Conservation (phyloP, 2,113 vertebrate genomes). For the Zosterops hypoxanthus region DNA sequence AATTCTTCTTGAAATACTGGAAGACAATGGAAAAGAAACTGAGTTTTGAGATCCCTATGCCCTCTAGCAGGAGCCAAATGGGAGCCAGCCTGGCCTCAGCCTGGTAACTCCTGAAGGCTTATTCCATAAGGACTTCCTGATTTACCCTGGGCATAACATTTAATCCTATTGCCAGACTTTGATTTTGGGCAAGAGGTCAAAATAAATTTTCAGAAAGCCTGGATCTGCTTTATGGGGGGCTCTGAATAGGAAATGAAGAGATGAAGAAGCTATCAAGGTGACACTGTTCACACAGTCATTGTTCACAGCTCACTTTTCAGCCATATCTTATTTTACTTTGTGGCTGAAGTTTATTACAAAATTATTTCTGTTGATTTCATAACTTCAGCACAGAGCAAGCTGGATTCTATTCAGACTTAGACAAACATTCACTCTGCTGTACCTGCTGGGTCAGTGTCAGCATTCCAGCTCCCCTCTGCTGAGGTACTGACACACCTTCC, state of each 20-base stretch:
- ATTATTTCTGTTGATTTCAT: not conserved
- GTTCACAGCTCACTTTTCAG: not conserved
- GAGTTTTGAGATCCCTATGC: not conserved
- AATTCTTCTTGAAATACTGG: not conserved
- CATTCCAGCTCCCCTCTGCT: not conserved
- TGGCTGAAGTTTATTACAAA: not conserved
- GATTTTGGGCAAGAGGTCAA: not conserved
- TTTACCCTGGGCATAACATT: not conserved
- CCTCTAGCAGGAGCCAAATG: not conserved
- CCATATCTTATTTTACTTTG: not conserved
- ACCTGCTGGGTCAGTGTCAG: not conserved
- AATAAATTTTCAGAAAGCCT: not conserved
- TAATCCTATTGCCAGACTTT: not conserved
- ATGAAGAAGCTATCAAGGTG: not conserved
- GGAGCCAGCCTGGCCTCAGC: not conserved
- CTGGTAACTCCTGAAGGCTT: not conserved
- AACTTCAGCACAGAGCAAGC: not conserved
- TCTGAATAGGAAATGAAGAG: not conserved
- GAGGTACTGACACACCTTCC: not conserved
- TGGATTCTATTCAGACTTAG: not conserved
- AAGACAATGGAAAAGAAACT: not conserved
- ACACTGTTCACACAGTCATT: not conserved
- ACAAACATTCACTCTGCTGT: not conserved
- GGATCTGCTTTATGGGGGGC: not conserved
- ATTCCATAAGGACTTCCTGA: not conserved